Conservation (phyloP, 2,888 invertebrate genomes). For the Trachelus tabidus region DNA sequence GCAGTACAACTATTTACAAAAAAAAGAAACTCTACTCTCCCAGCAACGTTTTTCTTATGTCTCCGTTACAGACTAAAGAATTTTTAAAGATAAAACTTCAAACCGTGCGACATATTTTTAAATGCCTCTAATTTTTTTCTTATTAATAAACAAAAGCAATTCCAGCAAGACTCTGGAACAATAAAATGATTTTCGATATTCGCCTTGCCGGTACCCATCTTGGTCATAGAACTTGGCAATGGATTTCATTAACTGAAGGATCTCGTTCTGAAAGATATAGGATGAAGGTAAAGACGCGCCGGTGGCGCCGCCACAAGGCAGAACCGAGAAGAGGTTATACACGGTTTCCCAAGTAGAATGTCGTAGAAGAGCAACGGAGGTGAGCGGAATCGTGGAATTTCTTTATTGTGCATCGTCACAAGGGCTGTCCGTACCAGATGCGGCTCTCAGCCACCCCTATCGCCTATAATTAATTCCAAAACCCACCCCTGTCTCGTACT, state of each 20-base stretch:
- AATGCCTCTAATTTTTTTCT: neutral
- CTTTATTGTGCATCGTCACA: conserved; percentile 38
- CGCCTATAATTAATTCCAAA: conserved; percentile 56
- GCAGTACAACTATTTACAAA: neutral
- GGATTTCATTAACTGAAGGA: conserved; percentile 54
- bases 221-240: conserved; percentile 33
- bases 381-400: conserved; percentile 37
- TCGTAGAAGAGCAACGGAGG: conserved; percentile 5
- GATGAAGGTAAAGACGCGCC: neutral
- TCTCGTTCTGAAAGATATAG: conserved; percentile 20
- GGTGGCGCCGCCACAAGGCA: neutral
- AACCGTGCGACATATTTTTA: neutral
- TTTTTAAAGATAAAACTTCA: neutral
- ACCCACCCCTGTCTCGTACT: conserved; percentile 18
- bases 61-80: neutral
- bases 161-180: neutral
- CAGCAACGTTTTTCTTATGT: neutral
- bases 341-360: neutral
- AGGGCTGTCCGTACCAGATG: conserved; percentile 57
- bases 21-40: neutral
- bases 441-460: conserved; percentile 45
- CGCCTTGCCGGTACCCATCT: conserved; percentile 23
- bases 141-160: neutral
- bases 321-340: neutral
- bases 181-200: conserved; percentile 32